Evolutionary conservation across 1,140 invertebrate species (phyloP), one percentile per base, ranked within the genome.

Genomic region (Odontomachus brunneus): DNA sequence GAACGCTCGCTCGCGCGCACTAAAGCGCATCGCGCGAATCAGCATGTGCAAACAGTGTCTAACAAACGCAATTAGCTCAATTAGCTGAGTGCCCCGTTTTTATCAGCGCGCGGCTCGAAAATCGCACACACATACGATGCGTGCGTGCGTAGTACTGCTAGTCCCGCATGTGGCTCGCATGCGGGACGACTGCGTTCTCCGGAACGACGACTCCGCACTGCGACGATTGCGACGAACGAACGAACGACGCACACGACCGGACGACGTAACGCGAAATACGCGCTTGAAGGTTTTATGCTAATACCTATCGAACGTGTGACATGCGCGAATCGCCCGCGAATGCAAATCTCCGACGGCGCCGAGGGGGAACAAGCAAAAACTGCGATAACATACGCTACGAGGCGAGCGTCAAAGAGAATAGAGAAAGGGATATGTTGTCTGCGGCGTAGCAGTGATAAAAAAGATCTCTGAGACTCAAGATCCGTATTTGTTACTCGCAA

Each of bases 61-160:
- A 89, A 91, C 86, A 87, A 90, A 90, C 83, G 84, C 75, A 91
- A 90, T 91, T 90, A 91, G 89, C 51, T 90, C 89, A 89, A 91
- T 91, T 91, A 90, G 85, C 80, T 89, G 44, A 73, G 48, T 55
- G 55, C 76, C 88, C 82, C 72, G 82, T 89, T 88, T 89, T 85
- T 80, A 72, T 60, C 33, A 72, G 24, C 48, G 75, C 26, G 38
- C 9, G 4, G 38, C 38, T 44, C 38, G 38, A 44, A 44, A 44
- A 44, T 44, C 38, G 29, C 29, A 33, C 5, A 33, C 29, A 5
- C 29, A 33, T 33, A 5, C 2, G 2, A 33, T 33, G 5, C 5
- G 29, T 33, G 29, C 29, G 22, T 22, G 44, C 67, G 75, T 59
- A 12, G 53, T 75, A 22, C 62, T 12, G 85, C 84, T 29, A 76